phyloP scores from a whole-genome alignment of 2,113 vertebrate genomes.

The Campylomormyrus numenius region DNA sequence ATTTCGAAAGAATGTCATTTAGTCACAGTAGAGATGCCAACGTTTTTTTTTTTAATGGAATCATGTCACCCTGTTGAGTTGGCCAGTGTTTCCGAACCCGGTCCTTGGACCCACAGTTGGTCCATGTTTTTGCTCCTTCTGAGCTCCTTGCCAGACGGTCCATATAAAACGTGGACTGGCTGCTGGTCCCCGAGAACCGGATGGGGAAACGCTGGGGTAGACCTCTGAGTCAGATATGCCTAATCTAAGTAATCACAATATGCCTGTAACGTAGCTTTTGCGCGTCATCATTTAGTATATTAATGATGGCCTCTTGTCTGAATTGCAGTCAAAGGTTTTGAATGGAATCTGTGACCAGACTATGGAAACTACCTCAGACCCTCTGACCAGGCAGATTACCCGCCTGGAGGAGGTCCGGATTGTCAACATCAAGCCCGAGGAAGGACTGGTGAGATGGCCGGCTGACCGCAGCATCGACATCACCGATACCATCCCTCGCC shows the following conservation, averaged over 20 bases:
- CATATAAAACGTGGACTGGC: background rate
- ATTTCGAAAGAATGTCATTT: background rate
- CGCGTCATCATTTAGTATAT: background rate
- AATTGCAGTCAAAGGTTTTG: conserved; percentile 75
- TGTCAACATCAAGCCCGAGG: conserved; percentile 73
- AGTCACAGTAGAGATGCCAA: background rate
- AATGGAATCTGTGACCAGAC: conserved; percentile 86
- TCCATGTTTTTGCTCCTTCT: background rate
- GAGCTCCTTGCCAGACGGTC: background rate
- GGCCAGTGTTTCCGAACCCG: background rate
- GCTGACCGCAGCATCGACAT: too few relatives aligned
- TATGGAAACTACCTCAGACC: conserved; percentile 68
- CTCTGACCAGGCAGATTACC: conserved; percentile 67
- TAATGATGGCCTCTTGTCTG: conserved; percentile 3
- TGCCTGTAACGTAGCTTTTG: background rate
- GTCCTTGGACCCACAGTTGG: background rate
- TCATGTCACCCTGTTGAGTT: background rate
- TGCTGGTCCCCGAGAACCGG: background rate
- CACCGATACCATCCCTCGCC: too few relatives aligned
- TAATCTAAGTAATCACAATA: background rate
- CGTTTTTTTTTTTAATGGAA: background rate
- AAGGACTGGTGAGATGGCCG: conserved; percentile 80
- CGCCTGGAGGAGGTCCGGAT: conserved; percentile 84
- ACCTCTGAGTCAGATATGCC: background rate
- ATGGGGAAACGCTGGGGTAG: background rate